phyloP scores from a whole-genome alignment of 2,888 invertebrate species.

The Allygus modestus region DNA sequence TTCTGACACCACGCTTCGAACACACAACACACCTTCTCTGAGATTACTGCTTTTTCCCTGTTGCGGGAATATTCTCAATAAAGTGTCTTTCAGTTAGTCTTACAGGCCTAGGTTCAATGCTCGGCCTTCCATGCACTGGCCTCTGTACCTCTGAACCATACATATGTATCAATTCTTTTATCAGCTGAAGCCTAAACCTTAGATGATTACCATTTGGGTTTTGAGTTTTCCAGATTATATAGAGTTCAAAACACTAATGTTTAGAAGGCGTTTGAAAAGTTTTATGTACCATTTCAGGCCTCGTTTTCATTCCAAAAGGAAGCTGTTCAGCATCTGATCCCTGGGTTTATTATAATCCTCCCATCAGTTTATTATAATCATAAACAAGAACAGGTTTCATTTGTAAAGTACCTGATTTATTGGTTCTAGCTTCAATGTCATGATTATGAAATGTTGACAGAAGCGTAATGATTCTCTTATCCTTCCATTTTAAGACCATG shows the following conservation, averaged over 20 bases:
- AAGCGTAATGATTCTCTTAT: conserved; percentile 35
- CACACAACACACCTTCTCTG: no score
- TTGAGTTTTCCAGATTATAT: conserved; percentile 40
- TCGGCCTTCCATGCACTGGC: conserved; percentile 29
- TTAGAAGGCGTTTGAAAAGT: conserved; percentile 56
- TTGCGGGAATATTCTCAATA: no score
- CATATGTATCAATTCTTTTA: background rate
- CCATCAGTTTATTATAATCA: conserved; percentile 53
- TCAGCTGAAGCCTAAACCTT: background rate
- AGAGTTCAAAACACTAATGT: conserved; percentile 54
- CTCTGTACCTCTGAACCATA: background rate
- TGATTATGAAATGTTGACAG: conserved; percentile 35
- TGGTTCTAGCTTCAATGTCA: background rate
- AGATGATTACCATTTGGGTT: conserved; percentile 17
- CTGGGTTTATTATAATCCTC: conserved; percentile 42
- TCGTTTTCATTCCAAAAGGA: conserved; percentile 35
- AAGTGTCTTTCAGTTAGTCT: no score
- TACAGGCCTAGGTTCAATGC: no score
- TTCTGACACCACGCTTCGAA: no score
- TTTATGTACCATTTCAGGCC: conserved; percentile 52
- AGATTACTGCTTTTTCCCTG: no score
- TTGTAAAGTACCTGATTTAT: conserved; percentile 37
- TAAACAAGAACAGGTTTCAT: conserved; percentile 46
- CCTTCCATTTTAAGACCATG: conserved; percentile 21
- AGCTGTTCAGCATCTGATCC: conserved; percentile 46